Conservation (phyloP, 2,797 vertebrate genomes). For the Microtus obscurus region DNA sequence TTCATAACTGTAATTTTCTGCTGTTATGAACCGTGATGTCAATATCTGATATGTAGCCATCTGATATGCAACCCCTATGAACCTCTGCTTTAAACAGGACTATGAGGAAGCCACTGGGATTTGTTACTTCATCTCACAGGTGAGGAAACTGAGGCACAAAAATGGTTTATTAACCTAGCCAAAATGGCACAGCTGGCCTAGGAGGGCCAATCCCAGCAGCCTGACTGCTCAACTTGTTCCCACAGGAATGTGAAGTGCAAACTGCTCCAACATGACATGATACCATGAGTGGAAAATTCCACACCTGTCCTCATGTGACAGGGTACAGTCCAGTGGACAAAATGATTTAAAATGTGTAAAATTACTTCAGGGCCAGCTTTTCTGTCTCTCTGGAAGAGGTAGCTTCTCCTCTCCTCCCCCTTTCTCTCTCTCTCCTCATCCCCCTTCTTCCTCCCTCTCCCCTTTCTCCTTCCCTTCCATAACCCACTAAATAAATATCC, state of each 20-base stretch:
- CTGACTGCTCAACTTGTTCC: not conserved
- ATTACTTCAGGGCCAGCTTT: not conserved
- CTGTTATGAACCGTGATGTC: not conserved
- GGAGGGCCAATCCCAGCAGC: not conserved
- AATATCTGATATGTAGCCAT: not conserved
- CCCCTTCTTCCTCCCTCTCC: too few relatives aligned
- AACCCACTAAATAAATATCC: too few relatives aligned
- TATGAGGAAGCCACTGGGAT: rapidly evolving
- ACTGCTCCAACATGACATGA: not conserved
- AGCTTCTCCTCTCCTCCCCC: too few relatives aligned
- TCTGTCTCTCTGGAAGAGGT: too few relatives aligned
- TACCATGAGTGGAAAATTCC: not conserved
- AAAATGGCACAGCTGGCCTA: rapidly evolving
- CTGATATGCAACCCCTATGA: not conserved
- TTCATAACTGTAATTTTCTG: not conserved
- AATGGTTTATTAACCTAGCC: not conserved
- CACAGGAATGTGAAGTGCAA: not conserved
- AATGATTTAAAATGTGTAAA: not conserved
- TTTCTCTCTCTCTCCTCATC: too few relatives aligned
- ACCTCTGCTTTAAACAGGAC: not conserved
- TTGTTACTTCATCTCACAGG: not conserved
- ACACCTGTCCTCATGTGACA: not conserved
- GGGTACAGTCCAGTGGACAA: not conserved
- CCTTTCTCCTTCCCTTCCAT: too few relatives aligned
- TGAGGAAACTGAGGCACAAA: not conserved